Conservation (phyloP, 1,140 invertebrate species). For the Pachyrhynchus sulphureomaculatus region DNA sequence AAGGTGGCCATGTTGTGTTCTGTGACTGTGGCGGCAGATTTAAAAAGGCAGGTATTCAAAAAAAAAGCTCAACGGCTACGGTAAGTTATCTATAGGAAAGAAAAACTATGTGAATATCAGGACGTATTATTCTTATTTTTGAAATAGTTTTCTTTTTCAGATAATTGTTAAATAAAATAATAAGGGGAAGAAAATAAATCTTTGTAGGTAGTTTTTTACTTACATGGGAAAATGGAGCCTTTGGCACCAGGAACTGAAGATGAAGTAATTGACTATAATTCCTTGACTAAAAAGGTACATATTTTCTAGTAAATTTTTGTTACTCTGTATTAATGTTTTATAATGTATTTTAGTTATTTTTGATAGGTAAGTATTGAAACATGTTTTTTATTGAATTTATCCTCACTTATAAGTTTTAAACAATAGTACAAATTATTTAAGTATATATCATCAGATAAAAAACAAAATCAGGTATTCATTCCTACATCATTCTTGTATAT, state of each 20-base stretch:
- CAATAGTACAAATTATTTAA: too few relatives aligned
- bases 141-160: slow-evolving; percentile 19
- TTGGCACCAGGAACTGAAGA: slow-evolving; percentile 47
- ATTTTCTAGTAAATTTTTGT: slow-evolving; percentile 11
- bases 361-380: too few relatives aligned
- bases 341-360: too few relatives aligned
- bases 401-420: too few relatives aligned
- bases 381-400: too few relatives aligned
- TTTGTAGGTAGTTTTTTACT: neutral
- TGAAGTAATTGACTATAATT: slow-evolving; percentile 37
- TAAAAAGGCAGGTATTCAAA: slow-evolving; percentile 24
- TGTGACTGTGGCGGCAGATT: slow-evolving; percentile 42
- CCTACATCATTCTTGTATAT: too few relatives aligned
- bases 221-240: slow-evolving; percentile 39
- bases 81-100: slow-evolving; percentile 26
- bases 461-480: too few relatives aligned
- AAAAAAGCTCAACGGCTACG: slow-evolving; percentile 5
- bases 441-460: too few relatives aligned
- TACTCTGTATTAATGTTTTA: too few relatives aligned
- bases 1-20: slow-evolving; percentile 36
- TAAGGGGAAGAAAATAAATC: neutral
- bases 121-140: neutral
- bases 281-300: slow-evolving; percentile 45
- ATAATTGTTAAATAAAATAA: slow-evolving; percentile 9
- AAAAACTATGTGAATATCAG: neutral